Base-by-base conservation (phyloP, 2,797 vertebrate genomes). In the Schizothorax lantsangensis region DNA sequence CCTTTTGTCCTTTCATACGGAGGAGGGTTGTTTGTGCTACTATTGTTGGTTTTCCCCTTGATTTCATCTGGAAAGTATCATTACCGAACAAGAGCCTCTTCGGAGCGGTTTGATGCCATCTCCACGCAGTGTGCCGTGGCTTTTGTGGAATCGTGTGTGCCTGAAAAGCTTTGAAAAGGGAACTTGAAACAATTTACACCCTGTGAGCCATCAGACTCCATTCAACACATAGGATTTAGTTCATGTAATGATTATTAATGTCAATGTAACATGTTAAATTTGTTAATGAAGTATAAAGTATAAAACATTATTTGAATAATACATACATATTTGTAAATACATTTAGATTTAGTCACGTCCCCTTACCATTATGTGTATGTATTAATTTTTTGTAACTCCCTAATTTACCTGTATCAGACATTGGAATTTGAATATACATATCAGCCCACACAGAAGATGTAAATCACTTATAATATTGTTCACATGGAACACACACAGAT, bases 51-150 rank as follows among this genome's bases (percentile, higher is more conserved):
- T 88, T 88, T 90, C 86, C 88, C 86, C 88, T 88, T 86, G 84
- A 89, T 90, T 91, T 91, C 89, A 88, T 88, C 84, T 88, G 79
- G 84, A 87, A 89, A 89, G 82, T 85, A 78, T 90, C 86, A 89
- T 91, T 91, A 91, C 88, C 1, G 87, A 69, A 75, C 82, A 78
- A 85, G 89, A 87, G 89, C 73, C 88, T 88, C 90, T 87, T 83
- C 23, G 36, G 83, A 79, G 84, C 57, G 26, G 72, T 87, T 88
- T 88, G 88, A 85, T 85, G 80, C 64, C 49, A 40, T 49, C 43
- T 85, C 81, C 21, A 80, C 10, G 26, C 79, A 5, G 40, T 40
- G 14, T 77, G 79, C 79, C 4, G 40, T 45, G 1, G 36, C 69
- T 86, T 87, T 85, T 81, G 86, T 85, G 71, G 45, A 81, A 83